A percentile compares a stretch with the other conserved stretches of the same genome.
Conservation (phyloP, 2,888 invertebrate species). For the Exocentrus adspersus region DNA sequence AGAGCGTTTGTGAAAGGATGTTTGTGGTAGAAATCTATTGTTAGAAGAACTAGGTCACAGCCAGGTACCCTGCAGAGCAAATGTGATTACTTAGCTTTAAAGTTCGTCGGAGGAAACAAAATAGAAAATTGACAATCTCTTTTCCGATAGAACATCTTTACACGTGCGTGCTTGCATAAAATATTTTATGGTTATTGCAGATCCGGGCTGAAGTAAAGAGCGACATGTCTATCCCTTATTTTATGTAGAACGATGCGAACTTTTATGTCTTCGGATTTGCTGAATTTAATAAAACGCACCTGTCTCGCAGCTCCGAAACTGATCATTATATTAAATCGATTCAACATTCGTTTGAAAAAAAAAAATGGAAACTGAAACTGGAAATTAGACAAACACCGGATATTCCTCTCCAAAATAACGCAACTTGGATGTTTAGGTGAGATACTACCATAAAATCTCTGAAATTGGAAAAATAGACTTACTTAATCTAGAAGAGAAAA, state of each 20-base stretch:
- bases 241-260: conserved; percentile 32
- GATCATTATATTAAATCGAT: conserved; percentile 43
- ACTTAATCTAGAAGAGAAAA: too few relatives aligned
- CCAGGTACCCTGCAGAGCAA: conserved; percentile 21
- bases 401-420: too few relatives aligned
- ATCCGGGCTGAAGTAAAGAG: conserved; percentile 26
- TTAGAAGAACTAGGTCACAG: conserved; percentile 17
- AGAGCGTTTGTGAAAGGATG: conserved; percentile 4
- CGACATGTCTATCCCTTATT: conserved; percentile 36
- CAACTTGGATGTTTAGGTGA: too few relatives aligned
- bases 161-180: conserved; percentile 40
- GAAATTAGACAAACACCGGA: too few relatives aligned
- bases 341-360: conserved; percentile 36
- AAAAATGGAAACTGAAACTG: conserved; percentile 21
- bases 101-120: conserved; percentile 31
- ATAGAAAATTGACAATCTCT: conserved; percentile 32
- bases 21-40: conserved; percentile 17
- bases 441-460: too few relatives aligned
- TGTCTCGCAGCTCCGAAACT: conserved; percentile 32
- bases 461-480: too few relatives aligned
- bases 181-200: conserved; percentile 41
- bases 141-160: conserved; percentile 34
- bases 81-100: conserved; percentile 31
- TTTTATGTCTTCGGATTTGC: conserved; percentile 38
- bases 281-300: conserved; percentile 42